A percentile compares a stretch with the other conserved stretches of the same genome.
These are phyloP conservation scores for Spinus pinus DNA, from an alignment of 2,797 vertebrate genomes.

Conservation along the genomic window DNA sequence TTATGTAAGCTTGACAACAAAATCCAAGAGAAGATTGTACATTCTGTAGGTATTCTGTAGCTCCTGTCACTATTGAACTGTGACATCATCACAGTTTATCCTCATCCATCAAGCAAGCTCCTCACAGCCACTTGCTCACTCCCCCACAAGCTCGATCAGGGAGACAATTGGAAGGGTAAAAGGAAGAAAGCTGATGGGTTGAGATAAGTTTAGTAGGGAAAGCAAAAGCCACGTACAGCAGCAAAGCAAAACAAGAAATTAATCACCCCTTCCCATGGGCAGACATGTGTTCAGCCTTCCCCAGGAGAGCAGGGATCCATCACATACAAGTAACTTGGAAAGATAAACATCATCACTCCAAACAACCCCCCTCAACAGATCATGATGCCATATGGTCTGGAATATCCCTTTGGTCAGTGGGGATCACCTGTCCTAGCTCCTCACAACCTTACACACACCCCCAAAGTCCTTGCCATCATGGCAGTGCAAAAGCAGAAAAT, in stretches of 20 bases:
- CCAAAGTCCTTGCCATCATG: fast-evolving
- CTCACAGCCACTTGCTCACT: neutral
- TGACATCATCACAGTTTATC: neutral
- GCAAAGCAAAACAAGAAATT: neutral
- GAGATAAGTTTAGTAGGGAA: neutral
- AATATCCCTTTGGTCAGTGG: neutral
- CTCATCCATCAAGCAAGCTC: neutral
- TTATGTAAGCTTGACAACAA: neutral
- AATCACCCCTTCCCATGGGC: neutral
- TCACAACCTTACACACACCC: neutral
- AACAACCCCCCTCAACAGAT: fast-evolving
- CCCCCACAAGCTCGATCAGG: neutral
- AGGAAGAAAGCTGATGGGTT: neutral
- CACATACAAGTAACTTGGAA: no score
- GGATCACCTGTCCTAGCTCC: neutral
- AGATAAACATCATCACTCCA: neutral
- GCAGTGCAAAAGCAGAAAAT: neutral
- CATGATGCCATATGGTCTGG: neutral
- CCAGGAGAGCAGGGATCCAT: neutral
- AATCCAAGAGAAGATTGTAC: neutral
- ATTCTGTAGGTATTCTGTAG: neutral
- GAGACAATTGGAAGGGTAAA: neutral
- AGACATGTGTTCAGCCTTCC: neutral
- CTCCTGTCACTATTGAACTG: neutral
- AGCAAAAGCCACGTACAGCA: neutral